These are phyloP conservation scores for Ostrea denselamellosa DNA, from an alignment of 1,140 invertebrate genomes.

Conservation along the genomic window DNA sequence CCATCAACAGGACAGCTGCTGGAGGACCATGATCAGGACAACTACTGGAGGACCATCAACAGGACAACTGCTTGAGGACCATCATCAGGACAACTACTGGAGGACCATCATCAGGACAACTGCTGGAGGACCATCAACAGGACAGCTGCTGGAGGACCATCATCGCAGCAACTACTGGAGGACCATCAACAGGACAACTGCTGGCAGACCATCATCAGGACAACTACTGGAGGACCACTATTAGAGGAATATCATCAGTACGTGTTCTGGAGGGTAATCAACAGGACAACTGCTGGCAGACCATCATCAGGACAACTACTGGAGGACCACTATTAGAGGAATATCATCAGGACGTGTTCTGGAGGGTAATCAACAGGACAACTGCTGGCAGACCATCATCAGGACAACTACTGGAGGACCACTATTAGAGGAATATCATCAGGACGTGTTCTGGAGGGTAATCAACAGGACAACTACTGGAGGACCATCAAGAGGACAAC, in stretches of 20 bases:
- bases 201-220: not conserved
- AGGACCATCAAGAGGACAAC: not conserved
- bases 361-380: not conserved
- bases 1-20: not conserved
- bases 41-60: not conserved
- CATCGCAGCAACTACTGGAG: not conserved
- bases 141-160: not conserved
- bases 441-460: too few species aligned
- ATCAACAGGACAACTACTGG: not conserved
- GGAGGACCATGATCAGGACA: not conserved
- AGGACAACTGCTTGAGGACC: not conserved
- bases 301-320: not conserved
- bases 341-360: not conserved
- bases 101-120: not conserved
- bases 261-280: not conserved
- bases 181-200: not conserved
- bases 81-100: not conserved
- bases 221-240: not conserved
- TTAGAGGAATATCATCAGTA: not conserved
- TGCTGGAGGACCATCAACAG: not conserved
- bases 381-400: not conserved
- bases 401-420: not conserved
- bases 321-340: not conserved
- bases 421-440: too few species aligned
- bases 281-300: not conserved